Conservation (phyloP, 1,140 invertebrate genomes). For the Lepidotrigona ventralis region DNA sequence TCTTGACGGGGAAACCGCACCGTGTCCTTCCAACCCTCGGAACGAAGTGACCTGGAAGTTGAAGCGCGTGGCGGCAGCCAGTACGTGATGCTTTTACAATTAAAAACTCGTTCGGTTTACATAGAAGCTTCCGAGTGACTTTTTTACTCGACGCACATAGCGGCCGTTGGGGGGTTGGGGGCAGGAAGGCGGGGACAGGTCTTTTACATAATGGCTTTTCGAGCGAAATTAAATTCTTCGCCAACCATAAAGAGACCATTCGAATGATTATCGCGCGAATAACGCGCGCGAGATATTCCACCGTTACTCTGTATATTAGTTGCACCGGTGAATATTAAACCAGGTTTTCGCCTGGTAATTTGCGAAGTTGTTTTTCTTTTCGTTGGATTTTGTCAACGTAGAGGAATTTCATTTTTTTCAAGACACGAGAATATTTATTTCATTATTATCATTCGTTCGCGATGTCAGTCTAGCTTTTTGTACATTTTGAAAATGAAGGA, state of each 20-base stretch:
- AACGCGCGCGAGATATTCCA: not conserved
- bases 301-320: not conserved
- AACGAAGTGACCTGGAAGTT: constrained; percentile 28
- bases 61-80: not conserved
- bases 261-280: constrained; percentile 4
- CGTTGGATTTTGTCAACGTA: not conserved
- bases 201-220: constrained; percentile 46
- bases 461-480: no score
- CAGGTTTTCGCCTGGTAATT: not conserved
- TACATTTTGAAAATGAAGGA: no score
- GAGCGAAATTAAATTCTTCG: constrained; percentile 46
- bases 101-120: constrained; percentile 50
- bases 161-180: not conserved
- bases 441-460: no score
- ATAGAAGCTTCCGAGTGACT: constrained; percentile 13
- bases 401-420: not conserved
- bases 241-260: not conserved
- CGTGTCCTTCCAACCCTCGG: constrained; percentile 47
- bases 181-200: not conserved
- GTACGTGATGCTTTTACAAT: constrained; percentile 39
- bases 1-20: constrained; percentile 46
- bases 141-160: constrained; percentile 15
- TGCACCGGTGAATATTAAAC: not conserved
- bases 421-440: not conserved
- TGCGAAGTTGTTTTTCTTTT: not conserved